These are phyloP conservation scores for Synchiropus splendidus DNA, from an alignment of 2,113 vertebrate species.

Conservation along the genomic window DNA sequence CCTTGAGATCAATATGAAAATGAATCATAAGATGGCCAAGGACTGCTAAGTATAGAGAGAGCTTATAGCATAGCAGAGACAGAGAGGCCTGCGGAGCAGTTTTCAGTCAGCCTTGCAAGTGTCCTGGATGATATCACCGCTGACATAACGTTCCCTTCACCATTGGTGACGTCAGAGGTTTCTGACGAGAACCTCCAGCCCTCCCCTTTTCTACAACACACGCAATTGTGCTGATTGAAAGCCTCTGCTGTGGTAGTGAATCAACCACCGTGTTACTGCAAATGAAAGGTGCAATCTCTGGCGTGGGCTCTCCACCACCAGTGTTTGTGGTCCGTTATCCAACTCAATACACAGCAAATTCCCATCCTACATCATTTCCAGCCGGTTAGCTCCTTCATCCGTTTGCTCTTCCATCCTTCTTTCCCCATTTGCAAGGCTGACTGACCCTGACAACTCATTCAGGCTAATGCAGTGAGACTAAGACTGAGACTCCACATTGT, in stretches of 20 bases:
- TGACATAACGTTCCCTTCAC: slow-evolving; percentile 15
- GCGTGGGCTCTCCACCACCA: no score
- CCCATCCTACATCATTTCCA: slow-evolving; percentile 39
- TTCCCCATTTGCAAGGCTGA: slow-evolving; percentile 47
- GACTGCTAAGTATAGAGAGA: no score
- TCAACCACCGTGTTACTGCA: slow-evolving; percentile 7
- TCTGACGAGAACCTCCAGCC: no score
- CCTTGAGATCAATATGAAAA: no score
- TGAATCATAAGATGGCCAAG: no score
- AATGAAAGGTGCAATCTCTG: neutral
- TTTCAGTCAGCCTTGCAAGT: no score
- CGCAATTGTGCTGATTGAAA: slow-evolving; percentile 33
- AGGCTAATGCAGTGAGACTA: slow-evolving; percentile 21
- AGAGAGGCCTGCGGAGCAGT: no score
- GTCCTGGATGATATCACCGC: neutral
- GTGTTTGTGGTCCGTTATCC: no score
- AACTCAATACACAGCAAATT: slow-evolving; percentile 13
- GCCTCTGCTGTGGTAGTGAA: slow-evolving; percentile 27
- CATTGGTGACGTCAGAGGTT: slow-evolving; percentile 5
- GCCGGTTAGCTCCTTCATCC: slow-evolving; percentile 34
- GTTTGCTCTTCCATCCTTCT: slow-evolving; percentile 37
- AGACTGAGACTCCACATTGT: neutral
- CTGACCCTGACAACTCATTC: slow-evolving; percentile 48
- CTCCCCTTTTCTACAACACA: no score
- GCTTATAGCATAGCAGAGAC: no score